These are phyloP conservation scores for Ophthalmolycus amberensis DNA, from an alignment of 2,113 vertebrate genomes.

Conservation along the genomic window DNA sequence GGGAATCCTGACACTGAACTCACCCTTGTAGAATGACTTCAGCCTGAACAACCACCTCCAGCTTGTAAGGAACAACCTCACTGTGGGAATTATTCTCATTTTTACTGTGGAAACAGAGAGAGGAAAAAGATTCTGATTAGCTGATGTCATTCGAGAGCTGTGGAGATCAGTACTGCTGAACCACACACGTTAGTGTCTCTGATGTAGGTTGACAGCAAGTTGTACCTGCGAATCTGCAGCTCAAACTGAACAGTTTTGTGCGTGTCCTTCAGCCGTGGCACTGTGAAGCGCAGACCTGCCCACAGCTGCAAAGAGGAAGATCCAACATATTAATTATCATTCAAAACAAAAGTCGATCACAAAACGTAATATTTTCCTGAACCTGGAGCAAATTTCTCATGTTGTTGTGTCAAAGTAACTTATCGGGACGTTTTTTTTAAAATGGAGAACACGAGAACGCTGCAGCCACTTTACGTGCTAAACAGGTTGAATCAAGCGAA, in stretches of 20 bases:
- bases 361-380: neutral
- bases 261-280: constrained; percentile 87
- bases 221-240: constrained; percentile 91
- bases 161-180: neutral
- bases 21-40: constrained; percentile 89
- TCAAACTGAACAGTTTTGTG: constrained; percentile 90
- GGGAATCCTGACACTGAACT: constrained; percentile 68
- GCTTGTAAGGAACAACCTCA: constrained; percentile 84
- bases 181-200: neutral
- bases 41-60: constrained; percentile 87
- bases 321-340: constrained; percentile 14
- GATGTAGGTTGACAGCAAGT: neutral
- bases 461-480: neutral
- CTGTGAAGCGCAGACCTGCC: constrained; percentile 91
- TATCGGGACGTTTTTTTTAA: neutral
- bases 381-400: neutral
- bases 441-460: too few relatives aligned
- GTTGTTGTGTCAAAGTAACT: neutral
- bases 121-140: constrained; percentile 35
- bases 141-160: neutral
- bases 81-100: constrained; percentile 94
- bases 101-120: constrained; percentile 84
- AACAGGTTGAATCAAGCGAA: neutral
- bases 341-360: neutral
- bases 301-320: constrained; percentile 82